Base-by-base conservation (phyloP, 1,140 invertebrate genomes). In the Philaenus spumarius region DNA sequence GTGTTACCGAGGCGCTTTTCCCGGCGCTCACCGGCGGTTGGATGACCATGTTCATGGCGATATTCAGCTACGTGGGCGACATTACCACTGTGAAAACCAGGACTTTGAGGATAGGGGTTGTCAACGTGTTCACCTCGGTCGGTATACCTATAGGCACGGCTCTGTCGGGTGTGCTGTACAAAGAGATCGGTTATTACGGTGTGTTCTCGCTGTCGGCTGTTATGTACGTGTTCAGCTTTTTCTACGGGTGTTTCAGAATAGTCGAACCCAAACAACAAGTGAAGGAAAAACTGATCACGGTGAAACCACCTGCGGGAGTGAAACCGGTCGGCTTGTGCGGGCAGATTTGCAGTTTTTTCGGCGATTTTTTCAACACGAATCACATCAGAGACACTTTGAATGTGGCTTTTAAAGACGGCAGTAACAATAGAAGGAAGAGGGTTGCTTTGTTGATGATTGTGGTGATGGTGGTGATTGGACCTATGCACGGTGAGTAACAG, bases 21-120 rank as follows among this genome's bases (percentile, higher is more conserved):
- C 87, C 87, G 1, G 85, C 85, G 0, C 65, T 94, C 0, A 86
- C 87, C 5, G 89, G 89, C 1, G 90, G 90, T 1, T 90, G 86
- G 82, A 88, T 92, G 64, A 89, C 88, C 15, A 87, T 93, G 82
- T 84, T 93, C 61, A 92, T 93, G 85, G 87, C 87, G 12, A 83
- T 89, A 30, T 94, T 93, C 69, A 93, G 90, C 69, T 94, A 93
- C 66, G 87, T 95, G 39, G 87, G 83, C 1, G 90, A 94, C 68
- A 84, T 92, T 7, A 92, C 90, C 0, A 84, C 83, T 5, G 80
- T 87, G 51, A 83, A 89, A 69, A 85, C 83, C 56, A 80, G 90
- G 58, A 94, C 91, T 0, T 75, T 89, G 12, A 72, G 90, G 55
- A 89, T 94, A 61, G 89, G 89, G 14, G 83, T 93, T 24, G 83